Conservation (phyloP, 2,888 invertebrate genomes). For the Drosophila longiperda region DNA sequence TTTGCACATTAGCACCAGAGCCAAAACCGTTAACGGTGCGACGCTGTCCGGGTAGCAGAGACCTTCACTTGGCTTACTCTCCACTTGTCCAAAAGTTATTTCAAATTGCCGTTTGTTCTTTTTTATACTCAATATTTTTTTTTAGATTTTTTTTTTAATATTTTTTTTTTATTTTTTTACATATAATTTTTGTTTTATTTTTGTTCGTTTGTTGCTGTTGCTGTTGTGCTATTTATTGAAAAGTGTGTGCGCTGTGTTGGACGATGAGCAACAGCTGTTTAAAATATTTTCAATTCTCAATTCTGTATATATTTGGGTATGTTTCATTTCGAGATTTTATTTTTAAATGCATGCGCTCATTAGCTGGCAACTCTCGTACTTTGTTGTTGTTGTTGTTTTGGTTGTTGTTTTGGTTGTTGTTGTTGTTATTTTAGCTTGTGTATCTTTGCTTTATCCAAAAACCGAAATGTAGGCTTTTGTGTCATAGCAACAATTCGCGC, state of each 20-base stretch:
- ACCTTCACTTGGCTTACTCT: slow-evolving; percentile 53
- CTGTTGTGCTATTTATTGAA: slow-evolving; percentile 60
- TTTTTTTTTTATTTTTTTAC: slow-evolving; percentile 29
- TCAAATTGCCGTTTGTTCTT: slow-evolving; percentile 40
- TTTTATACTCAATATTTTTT: slow-evolving; percentile 1
- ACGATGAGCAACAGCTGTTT: slow-evolving; percentile 80
- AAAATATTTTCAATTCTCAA: slow-evolving; percentile 73
- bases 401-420: slow-evolving; percentile 21
- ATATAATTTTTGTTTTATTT: slow-evolving; percentile 35
- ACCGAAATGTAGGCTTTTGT: slow-evolving; percentile 71
- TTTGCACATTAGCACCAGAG: slow-evolving; percentile 77
- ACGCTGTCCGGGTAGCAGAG: slow-evolving; percentile 12
- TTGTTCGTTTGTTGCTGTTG: slow-evolving; percentile 38
- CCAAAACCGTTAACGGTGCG: slow-evolving; percentile 12
- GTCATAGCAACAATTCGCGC: slow-evolving; percentile 58
- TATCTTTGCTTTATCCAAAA: slow-evolving; percentile 43
- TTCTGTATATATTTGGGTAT: slow-evolving; percentile 76
- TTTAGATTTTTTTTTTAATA: slow-evolving; percentile 30
- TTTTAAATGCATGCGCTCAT: slow-evolving; percentile 78
- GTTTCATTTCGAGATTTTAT: slow-evolving; percentile 75
- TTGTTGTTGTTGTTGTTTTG: slow-evolving; percentile 8
- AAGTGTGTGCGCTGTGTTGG: slow-evolving; percentile 55
- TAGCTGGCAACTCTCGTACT: slow-evolving; percentile 48
- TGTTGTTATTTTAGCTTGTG: slow-evolving; percentile 18
- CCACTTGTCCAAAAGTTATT: slow-evolving; percentile 74